Evolutionary conservation across 1,140 invertebrate species (phyloP), one percentile per base, ranked within the genome.

Genomic region (Drosophila sp.): DNA sequence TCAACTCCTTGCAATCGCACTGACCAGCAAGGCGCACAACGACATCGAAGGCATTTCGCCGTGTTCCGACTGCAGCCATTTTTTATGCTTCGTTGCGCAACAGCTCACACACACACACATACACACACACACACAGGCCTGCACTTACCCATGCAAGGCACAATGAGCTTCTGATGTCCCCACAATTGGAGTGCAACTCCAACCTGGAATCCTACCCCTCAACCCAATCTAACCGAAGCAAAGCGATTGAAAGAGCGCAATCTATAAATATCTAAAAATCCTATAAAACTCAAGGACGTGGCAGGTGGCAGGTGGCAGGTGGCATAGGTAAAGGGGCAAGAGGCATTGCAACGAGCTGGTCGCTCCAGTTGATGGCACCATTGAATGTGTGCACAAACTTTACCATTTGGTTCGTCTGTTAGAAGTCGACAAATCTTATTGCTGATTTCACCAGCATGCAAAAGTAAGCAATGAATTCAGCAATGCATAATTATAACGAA

Each of bases 261-360:
- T 86, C 81, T 87, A 87, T 84, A 87, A 86, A 86, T 86, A 86
- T 87, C 82, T 81, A 62, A 76, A 84, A 83, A 80, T 80, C 76
- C 72, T 76, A 84, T 83, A 83, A 83, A 83, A 84, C 80, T 84
- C 80, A 64, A 69, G 57, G 48, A 66, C 54, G 62, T 78, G 64
- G 61, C 58, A 61, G 65, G 21, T 64, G 48, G 38, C 40, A 59
- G 36, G 16, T 73, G 57, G 58, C 57, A 63, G 45, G 16, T 36
- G 13, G 25, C n/a, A 6, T 21, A 2, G 4, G 21, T 21, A 21
- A 21, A 27, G 72, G 11, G 51, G 14, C 5, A n/a, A 16, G 45
- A 29, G 43, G 45, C 7, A 18, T 9, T 14, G 51, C 59, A 51
- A 59, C 56, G 58, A 71, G 67, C 7, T 48, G 67, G 48, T 46